A percentile compares a stretch with the other conserved stretches of the same genome.
Conservation (phyloP, 2,797 vertebrate genomes). For the Gymnothorax javanicus region DNA sequence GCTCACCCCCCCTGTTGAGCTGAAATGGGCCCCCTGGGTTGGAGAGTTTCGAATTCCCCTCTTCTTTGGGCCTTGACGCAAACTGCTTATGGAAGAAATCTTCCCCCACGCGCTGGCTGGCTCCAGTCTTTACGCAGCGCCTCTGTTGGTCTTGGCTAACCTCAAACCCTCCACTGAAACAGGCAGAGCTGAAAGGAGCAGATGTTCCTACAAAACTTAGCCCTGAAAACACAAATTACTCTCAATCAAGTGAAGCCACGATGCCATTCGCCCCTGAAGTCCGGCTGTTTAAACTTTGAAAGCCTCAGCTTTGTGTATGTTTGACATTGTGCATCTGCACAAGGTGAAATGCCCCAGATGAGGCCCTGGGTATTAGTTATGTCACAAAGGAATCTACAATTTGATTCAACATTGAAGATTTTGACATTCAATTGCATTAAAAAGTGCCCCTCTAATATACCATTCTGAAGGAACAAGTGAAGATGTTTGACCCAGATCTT, state of each 20-base stretch:
- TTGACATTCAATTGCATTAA: neutral
- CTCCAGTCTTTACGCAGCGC: conserved; percentile 4
- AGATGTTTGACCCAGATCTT: conserved; percentile 9
- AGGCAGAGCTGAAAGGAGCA: conserved; percentile 29
- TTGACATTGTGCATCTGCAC: conserved; percentile 3
- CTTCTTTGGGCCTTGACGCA: conserved; percentile 3
- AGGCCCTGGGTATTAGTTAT: neutral
- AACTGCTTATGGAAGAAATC: conserved; percentile 16
- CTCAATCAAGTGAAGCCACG: conserved; percentile 27
- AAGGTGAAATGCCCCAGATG: neutral
- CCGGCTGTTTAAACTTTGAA: neutral
- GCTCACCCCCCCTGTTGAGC: neutral
- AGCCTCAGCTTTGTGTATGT: conserved; percentile 9
- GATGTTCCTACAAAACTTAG: conserved; percentile 32
- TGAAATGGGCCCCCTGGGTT: neutral
- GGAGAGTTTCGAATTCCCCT: neutral
- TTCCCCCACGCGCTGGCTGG: neutral
- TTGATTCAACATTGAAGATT: neutral
- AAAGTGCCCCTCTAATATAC: conserved; percentile 10
- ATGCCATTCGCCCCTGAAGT: neutral
- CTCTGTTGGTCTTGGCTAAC: conserved; percentile 36
- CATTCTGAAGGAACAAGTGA: neutral
- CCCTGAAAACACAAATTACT: conserved; percentile 11
- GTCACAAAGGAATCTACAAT: neutral
- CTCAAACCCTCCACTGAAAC: conserved; percentile 9